Evolutionary conservation across 2,888 invertebrate genomes (phyloP), one percentile per base, ranked within the genome.

Genomic region (Acleris holmiana): DNA sequence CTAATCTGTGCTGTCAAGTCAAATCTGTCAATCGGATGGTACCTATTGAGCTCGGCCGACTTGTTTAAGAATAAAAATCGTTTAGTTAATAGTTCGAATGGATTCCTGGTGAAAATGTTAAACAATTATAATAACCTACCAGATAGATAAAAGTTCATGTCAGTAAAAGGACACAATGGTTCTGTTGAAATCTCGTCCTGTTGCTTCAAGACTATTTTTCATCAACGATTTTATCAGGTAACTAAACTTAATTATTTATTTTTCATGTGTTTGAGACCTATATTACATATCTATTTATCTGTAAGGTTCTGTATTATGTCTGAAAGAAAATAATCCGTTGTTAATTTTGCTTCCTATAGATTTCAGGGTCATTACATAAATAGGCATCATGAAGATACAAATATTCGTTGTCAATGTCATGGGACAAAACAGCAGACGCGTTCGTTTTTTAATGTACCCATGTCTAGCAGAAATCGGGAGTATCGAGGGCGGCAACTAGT

Each of bases 401-500:
- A 55, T 55, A 63, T 73, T 76, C 79, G 79, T 68, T 84, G 84
- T 80, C 89, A 89, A 71, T 89, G 88, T 76, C 85, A 86, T 70
- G 77, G 71, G 48, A 68, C 68, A 47, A 67, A 75, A 46, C 79
- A 80, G 61, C 85, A 85, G 62, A 79, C 75, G 72, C 84, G 91
- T 18, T 77, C 77, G n/a, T 89, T 93, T 72, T 76, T 93, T 40
- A 88, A 71, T 67, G 84, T 91, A 62, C 74, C 90, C 10, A 83
- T 82, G 69, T 80, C 86, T 59, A 93, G 83, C 65, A 88, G 89
- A 71, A 95, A 93, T 64, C 95, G 95, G 75, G 94, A 95, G 76
- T 96, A 96, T 77, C 92, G 93, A 76, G 96, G 96, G 68, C 94
- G 95, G 76, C 96, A 96, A 84, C 85, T 97, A 66, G 94, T 96